A percentile compares a stretch with the other conserved stretches of the same genome.
These are phyloP conservation scores for Numida meleagris DNA, from an alignment of 2,113 vertebrate species.

Conservation along the genomic window DNA sequence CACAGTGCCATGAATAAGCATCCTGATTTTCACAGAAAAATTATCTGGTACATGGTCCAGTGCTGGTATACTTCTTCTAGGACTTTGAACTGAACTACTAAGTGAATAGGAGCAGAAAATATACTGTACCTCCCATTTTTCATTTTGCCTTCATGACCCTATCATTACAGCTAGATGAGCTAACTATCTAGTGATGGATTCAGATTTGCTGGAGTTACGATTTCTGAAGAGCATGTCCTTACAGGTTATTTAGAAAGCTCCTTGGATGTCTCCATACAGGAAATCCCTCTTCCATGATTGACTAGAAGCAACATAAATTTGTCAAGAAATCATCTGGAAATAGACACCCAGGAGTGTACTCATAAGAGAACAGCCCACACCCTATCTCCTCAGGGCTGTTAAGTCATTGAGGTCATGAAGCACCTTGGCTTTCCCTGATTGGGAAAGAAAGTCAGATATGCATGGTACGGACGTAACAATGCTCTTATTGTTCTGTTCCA, in stretches of 20 bases:
- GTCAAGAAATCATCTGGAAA: neutral
- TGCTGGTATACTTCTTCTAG: neutral
- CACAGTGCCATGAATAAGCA: neutral
- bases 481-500: neutral
- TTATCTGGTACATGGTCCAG: too few relatives aligned
- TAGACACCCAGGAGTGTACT: neutral
- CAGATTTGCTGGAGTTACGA: neutral
- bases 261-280: neutral
- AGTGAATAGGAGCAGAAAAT: neutral
- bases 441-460: neutral
- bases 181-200: neutral
- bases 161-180: rapidly evolving
- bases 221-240: neutral
- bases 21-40: neutral
- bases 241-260: neutral
- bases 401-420: neutral
- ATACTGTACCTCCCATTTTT: neutral
- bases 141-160: neutral
- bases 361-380: neutral
- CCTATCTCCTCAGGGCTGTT: neutral
- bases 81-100: neutral
- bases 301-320: neutral
- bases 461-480: neutral
- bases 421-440: neutral
- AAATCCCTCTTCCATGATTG: neutral